Conservation (phyloP, 2,888 invertebrate species). For the Diploptera punctata region DNA sequence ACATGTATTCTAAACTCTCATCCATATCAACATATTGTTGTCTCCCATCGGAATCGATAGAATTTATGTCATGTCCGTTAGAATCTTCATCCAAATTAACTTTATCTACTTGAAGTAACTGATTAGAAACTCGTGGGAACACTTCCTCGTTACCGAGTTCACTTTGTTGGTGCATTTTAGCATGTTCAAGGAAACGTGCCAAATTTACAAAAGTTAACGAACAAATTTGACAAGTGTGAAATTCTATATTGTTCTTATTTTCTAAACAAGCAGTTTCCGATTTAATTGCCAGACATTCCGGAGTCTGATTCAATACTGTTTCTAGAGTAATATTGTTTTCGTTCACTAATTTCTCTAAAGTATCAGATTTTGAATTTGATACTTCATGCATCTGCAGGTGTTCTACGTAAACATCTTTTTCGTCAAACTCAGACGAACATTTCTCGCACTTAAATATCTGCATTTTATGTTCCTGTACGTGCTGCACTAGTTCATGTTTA, state of each 20-base stretch:
- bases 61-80: conserved; percentile 11
- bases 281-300: no score
- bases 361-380: not conserved
- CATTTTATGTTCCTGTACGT: conserved; percentile 17
- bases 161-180: conserved; percentile 53
- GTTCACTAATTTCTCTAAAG: not conserved
- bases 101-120: not conserved
- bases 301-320: no score
- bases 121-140: not conserved
- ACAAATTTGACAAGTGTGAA: conserved; percentile 57
- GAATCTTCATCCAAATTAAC: conserved; percentile 3
- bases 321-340: not conserved
- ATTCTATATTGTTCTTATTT: conserved; percentile 49
- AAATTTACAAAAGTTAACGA: conserved; percentile 58
- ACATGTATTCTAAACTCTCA: conserved; percentile 36
- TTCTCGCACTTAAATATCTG: not conserved
- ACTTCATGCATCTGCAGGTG: conserved; percentile 31
- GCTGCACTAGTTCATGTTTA: conserved; percentile 21
- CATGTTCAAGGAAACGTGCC: conserved; percentile 56
- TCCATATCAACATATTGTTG: conserved; percentile 34
- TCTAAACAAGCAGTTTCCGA: no score
- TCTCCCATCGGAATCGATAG: conserved; percentile 9
- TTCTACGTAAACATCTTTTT: not conserved
- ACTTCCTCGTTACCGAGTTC: not conserved
- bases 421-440: conserved; percentile 8